Percentiles rank a stretch among this genome's conserved stretches.
These are phyloP conservation scores for Hypercompe scribonia DNA, from an alignment of 2,888 invertebrate genomes.

Conservation along the genomic window DNA sequence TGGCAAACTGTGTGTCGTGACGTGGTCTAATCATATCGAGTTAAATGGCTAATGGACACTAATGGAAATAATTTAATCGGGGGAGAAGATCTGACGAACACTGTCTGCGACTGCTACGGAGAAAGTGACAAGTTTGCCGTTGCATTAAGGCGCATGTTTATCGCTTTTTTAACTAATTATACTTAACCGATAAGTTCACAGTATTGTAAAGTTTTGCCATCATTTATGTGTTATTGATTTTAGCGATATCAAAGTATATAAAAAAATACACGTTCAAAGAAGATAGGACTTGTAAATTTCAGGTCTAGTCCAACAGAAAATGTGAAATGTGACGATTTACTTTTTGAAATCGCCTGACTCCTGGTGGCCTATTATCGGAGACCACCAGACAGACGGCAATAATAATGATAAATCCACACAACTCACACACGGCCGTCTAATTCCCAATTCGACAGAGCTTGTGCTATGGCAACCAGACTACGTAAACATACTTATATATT, in stretches of 20 bases:
- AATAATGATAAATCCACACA: too few species aligned
- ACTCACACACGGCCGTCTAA: too few species aligned
- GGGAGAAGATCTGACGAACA: conserved; percentile 77
- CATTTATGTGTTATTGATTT: not conserved
- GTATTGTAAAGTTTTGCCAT: not conserved
- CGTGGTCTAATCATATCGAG: conserved; percentile 82
- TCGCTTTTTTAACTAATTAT: conserved; percentile 16
- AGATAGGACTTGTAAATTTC: too few species aligned
- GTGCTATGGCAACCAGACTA: too few species aligned
- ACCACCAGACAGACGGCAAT: too few species aligned
- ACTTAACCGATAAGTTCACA: not conserved
- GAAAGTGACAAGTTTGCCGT: conserved; percentile 78
- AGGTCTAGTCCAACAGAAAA: too few species aligned
- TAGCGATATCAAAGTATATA: not conserved
- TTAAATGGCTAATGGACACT: conserved; percentile 84
- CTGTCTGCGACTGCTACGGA: conserved; percentile 68
- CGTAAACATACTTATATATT: too few species aligned
- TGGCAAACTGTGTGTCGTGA: conserved; percentile 76
- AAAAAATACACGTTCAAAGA: too few species aligned
- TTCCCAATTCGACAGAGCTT: too few species aligned
- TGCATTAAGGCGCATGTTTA: conserved; percentile 65
- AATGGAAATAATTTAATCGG: conserved; percentile 84
- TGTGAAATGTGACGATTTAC: too few species aligned
- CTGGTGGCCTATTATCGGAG: too few species aligned
- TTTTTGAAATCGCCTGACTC: too few species aligned